These are phyloP conservation scores for Girardinus metallicus DNA, from an alignment of 2,797 vertebrate genomes.

Conservation along the genomic window DNA sequence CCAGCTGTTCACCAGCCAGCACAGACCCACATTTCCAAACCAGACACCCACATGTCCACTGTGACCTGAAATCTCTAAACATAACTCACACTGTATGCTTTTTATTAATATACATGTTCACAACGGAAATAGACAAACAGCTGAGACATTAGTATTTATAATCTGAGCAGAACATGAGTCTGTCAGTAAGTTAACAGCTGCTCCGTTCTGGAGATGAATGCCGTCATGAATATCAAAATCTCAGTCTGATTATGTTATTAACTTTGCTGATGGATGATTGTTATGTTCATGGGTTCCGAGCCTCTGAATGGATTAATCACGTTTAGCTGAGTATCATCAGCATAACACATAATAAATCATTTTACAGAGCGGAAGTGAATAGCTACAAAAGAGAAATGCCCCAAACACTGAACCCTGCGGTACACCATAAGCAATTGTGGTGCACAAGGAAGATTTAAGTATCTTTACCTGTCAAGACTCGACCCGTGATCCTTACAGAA, in stretches of 20 bases:
- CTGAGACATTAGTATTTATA: constrained; percentile 45
- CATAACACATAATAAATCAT: not conserved
- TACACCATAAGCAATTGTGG: not conserved
- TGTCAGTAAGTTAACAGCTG: constrained; percentile 1
- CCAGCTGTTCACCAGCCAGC: constrained; percentile 58
- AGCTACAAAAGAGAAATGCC: not conserved
- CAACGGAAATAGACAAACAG: constrained; percentile 49
- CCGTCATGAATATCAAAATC: constrained; percentile 51
- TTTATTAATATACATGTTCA: constrained; percentile 52
- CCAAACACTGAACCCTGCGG: not conserved
- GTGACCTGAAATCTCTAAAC: constrained; percentile 24
- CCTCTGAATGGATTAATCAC: not conserved
- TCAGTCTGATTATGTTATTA: not conserved
- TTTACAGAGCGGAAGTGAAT: not conserved
- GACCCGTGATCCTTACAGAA: not conserved
- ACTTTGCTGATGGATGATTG: not conserved
- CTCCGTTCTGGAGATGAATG: not conserved
- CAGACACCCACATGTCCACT: constrained; percentile 29
- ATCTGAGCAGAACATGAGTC: constrained; percentile 31
- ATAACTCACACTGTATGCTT: constrained; percentile 36
- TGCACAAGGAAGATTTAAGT: not conserved
- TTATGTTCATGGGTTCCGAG: not conserved
- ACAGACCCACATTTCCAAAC: constrained; percentile 16
- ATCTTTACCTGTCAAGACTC: not conserved
- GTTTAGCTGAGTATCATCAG: not conserved